Conservation (phyloP, 2,888 invertebrate species). For the Dynastes hyllus region DNA sequence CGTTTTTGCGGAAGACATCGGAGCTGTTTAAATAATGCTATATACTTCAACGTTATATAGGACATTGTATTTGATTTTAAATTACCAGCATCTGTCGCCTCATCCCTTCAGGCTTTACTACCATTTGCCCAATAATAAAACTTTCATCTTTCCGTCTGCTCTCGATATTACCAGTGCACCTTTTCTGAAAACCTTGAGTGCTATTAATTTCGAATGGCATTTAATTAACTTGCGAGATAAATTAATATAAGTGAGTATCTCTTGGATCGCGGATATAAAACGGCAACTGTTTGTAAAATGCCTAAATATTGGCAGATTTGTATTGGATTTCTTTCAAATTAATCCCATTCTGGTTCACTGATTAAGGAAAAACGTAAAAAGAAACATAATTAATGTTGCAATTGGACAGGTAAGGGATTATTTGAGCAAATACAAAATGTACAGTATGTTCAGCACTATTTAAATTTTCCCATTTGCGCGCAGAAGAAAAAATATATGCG, state of each 20-base stretch:
- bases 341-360: background rate
- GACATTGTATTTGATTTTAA: slow-evolving; percentile 8
- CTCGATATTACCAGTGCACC: background rate
- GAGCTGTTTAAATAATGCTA: background rate
- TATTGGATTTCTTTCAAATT: background rate
- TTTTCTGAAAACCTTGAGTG: slow-evolving; percentile 5
- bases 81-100: slow-evolving; percentile 3
- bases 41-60: background rate
- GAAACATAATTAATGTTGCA: background rate
- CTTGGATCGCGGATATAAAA: background rate
- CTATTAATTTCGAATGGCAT: slow-evolving; percentile 32
- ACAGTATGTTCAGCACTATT: too few species aligned
- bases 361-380: background rate
- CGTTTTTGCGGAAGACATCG: background rate
- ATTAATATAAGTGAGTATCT: background rate
- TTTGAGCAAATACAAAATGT: too few species aligned
- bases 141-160: slow-evolving; percentile 4
- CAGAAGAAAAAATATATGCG: too few species aligned
- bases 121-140: slow-evolving; percentile 23
- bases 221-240: slow-evolving; percentile 27
- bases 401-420: background rate
- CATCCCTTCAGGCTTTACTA: background rate
- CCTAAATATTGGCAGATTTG: background rate
- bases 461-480: too few species aligned
- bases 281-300: background rate